These are phyloP conservation scores for Solen grandis DNA, from an alignment of 1,140 invertebrate species.

Conservation along the genomic window DNA sequence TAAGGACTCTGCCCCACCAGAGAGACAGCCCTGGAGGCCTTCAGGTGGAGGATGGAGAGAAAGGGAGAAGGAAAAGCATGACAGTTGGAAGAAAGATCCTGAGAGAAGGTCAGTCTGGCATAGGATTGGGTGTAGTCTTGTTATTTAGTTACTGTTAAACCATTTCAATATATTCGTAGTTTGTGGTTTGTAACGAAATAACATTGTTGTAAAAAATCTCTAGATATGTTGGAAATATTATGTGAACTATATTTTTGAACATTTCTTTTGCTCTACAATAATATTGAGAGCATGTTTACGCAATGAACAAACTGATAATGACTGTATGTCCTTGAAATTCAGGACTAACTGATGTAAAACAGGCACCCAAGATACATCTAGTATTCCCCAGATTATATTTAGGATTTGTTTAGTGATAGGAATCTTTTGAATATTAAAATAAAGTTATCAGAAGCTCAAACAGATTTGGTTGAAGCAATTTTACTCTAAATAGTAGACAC, in stretches of 20 bases:
- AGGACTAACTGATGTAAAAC: too few species aligned
- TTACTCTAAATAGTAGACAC: too few species aligned
- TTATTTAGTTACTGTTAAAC: too few species aligned
- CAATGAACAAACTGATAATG: too few species aligned
- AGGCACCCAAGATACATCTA: too few species aligned
- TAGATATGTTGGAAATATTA: neutral
- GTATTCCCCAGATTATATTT: too few species aligned
- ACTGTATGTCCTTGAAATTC: too few species aligned
- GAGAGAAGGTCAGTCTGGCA: conserved; percentile 11
- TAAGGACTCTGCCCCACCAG: conserved; percentile 38
- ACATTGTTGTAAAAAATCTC: neutral
- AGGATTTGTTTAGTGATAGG: too few species aligned
- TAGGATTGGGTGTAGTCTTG: neutral
- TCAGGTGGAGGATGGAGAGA: conserved; percentile 80
- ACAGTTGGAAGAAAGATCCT: conserved; percentile 74
- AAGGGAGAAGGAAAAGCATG: conserved; percentile 77
- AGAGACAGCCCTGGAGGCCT: conserved; percentile 69
- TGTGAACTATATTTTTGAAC: neutral
- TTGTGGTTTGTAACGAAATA: neutral
- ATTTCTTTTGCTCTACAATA: neutral
- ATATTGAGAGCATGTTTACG: neutral
- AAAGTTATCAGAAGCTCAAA: too few species aligned
- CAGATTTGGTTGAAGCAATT: too few species aligned
- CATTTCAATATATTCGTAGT: neutral
- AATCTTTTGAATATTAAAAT: too few species aligned